Evolutionary conservation across 2,113 vertebrate species (phyloP), one percentile per base, ranked within the genome.

Genomic region (Leucopsar rothschildi): DNA sequence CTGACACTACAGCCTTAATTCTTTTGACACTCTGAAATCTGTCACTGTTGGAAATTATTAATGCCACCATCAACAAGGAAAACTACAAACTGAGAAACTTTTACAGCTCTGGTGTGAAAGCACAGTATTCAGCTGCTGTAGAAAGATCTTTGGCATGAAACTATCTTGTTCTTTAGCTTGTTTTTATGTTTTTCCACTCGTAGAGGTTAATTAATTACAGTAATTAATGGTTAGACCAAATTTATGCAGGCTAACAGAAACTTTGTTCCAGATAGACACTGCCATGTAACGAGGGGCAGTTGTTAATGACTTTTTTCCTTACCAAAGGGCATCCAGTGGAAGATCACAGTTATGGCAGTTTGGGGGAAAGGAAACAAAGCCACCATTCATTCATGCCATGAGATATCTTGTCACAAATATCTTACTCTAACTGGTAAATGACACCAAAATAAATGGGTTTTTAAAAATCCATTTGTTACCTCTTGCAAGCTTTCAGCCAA

Each of bases 11-110:
- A 86, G 87, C 63, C 53, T 33, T 55, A 85, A 80, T 95, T 93
- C 82, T 96, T 93, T 83, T 90, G 88, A 66, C 77, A 78, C 31
- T 68, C 59, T 69, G 56, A 95, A 90, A 49, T 71, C 72, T 60
- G 49, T 49, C 71, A 50, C 55, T 68, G 47, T 79, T 91, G 47
- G 83, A 91, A 93, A 77, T 92, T 91, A 82, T 73, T 85, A 78
- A 83, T 90, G 77, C 61, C 65, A 86, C 52, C 63, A 60, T 84
- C 78, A 65, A 65, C 75, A 88, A 77, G 76, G 79, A 73, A 87
- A 90, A 72, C 56, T 53, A 52, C 60, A 86, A 81, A 87, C 59
- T 33, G 47, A 42, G 79, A 27, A 88, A 80, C 66, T 84, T 83
- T 44, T 79, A 77, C 50, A 85, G 35, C 18, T 64, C 19, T 47